Base-by-base conservation (phyloP, 2,888 invertebrate genomes). In the Augochlorella aurata region DNA sequence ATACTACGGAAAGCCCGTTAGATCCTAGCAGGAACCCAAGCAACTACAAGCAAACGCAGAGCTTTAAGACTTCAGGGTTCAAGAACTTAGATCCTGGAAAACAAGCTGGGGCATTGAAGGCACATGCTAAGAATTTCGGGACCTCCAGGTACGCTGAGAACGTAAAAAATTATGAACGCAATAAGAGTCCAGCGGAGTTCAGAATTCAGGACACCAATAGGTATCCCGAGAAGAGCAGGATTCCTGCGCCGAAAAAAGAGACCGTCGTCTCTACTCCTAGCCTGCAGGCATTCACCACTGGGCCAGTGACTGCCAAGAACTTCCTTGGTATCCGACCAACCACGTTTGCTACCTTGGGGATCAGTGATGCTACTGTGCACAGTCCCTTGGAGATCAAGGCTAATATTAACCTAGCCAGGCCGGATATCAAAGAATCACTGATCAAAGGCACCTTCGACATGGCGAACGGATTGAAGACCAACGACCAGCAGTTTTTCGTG, bases 341-440 rank as follows among this genome's bases (percentile, higher is more conserved):
- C 44, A 44, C 65, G 1, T 78, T 82, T 3, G 49, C 61, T 0
- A 74, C 21, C 2, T 0, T 74, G 0, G 81, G 45, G 0, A 68
- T 74, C 18, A n/a, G 38, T 1, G 74, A 79, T 8, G 52, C 74
- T 8, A 79, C 83, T 1, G 29, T 54, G 1, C 49, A 74, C 0
- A 79, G 50, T 9, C 83, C 84, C 0, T 14, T 79, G 2, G 79
- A 66, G 12, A 68, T 74, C 29, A 54, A 49, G 10, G 79, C 74
- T 12, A 74, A 61, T 2, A 52, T 80, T 9, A 80, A 72, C 4
- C 10, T 74, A 12, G 44, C 80, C 0, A 71, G 58, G 2, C 10
- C 70, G 16, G 68, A 50, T 7, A n/a, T 49, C 58, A 67, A 67
- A 4, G 58, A 75, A 3, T 12, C 68, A 0, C 18, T 12, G 12